Evolutionary conservation across 2,113 vertebrate genomes (phyloP).

Genomic region (Pelobates fuscus): DNA sequence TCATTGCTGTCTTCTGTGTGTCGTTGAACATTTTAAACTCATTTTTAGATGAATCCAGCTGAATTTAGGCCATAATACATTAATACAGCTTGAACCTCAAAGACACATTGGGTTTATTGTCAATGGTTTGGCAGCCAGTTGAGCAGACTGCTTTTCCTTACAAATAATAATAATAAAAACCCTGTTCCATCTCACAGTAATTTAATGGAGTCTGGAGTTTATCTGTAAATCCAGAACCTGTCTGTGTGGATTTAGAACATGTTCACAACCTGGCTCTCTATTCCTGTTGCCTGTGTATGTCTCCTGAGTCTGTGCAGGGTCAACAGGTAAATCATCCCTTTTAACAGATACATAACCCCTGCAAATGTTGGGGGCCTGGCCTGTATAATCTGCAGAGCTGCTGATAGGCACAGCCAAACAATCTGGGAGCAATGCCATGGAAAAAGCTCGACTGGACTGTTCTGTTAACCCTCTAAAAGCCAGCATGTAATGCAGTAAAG

Average conservation of each 20-base stretch:
- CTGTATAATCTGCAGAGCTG: conserved; percentile 15
- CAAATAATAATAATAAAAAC: conserved; percentile 27
- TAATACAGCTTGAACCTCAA: background rate
- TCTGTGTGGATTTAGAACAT: conserved; percentile 40
- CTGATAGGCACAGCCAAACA: conserved; percentile 25
- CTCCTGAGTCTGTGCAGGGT: conserved; percentile 32
- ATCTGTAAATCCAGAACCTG: conserved; percentile 49
- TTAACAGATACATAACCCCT: conserved; percentile 29
- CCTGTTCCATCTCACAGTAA: conserved; percentile 22
- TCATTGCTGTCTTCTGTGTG: too few relatives aligned
- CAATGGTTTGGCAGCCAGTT: conserved; percentile 25
- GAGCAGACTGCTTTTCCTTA: background rate
- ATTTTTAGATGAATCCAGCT: too few relatives aligned
- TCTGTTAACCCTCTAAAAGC: too few relatives aligned
- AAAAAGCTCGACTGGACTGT: background rate
- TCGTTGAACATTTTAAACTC: too few relatives aligned
- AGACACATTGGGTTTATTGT: conserved; percentile 21
- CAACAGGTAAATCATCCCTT: conserved; percentile 43
- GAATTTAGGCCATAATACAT: conserved; percentile 10
- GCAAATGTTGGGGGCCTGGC: background rate
- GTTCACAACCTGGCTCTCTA: conserved; percentile 16
- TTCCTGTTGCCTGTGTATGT: conserved; percentile 23
- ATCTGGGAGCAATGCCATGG: background rate
- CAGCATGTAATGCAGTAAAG: too few relatives aligned
- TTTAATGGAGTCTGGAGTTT: conserved; percentile 53